These are phyloP conservation scores for Stenolophus ochropezus DNA, from an alignment of 2,888 invertebrate genomes.

Conservation along the genomic window DNA sequence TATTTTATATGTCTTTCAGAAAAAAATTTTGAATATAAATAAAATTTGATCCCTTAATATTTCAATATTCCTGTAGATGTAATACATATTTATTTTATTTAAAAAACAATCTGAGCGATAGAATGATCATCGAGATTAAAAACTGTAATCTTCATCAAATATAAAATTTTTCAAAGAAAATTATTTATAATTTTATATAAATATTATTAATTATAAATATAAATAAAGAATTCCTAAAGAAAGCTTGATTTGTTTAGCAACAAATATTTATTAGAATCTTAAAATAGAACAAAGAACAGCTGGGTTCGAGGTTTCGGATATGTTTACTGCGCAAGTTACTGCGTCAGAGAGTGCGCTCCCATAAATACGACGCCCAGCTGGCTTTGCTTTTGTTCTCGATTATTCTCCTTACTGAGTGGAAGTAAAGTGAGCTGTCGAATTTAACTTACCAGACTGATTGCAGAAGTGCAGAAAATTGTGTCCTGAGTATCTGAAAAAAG, in stretches of 20 bases:
- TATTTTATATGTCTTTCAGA: not conserved
- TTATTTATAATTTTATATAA: not conserved
- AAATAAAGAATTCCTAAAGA: not conserved
- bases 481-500: constrained; percentile 15
- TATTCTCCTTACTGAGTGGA: not conserved
- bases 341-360: not conserved
- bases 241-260: constrained; percentile 6
- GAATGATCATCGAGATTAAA: not conserved
- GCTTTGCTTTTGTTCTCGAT: constrained; percentile 29
- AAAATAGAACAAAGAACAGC: constrained; percentile 23
- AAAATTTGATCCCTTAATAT: too few species aligned
- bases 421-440: constrained; percentile 17
- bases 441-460: constrained; percentile 9
- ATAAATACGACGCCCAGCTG: constrained; percentile 17
- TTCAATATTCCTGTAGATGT: too few species aligned
- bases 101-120: not conserved
- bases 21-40: not conserved
- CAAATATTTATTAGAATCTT: constrained; percentile 16
- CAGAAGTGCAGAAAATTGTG: not conserved
- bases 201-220: not conserved
- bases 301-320: constrained; percentile 45
- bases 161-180: not conserved
- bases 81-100: too few species aligned
- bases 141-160: too few species aligned
- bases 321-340: too few species aligned